Base-by-base conservation (phyloP, 2,113 vertebrate species). In the Kobus ellipsiprymnus region DNA sequence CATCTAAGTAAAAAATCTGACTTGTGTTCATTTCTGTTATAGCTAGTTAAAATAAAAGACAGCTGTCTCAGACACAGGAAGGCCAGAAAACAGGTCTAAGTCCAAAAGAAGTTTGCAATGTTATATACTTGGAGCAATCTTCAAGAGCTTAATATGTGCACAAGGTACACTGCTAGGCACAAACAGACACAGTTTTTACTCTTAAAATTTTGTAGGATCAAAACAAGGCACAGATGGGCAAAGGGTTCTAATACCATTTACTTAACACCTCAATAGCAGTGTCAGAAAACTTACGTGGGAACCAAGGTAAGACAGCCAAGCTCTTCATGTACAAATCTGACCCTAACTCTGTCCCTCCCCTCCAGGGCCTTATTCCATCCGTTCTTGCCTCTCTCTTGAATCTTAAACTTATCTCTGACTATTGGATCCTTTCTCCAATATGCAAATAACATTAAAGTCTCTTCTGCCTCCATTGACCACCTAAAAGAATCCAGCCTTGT, bases 1-100 rank as follows among this genome's bases (percentile, higher is more conserved):
- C 96, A 98, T 97, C 88, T 94, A 82, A 90, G 91, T 97, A 97
- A 90, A 94, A 97, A 95, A 93, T 33, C 15, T 84, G 94, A 95
- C 98, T 60, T 44, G 67, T 33, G 87, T 94, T 17, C 94, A 95
- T 0, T 27, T 57, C 33, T n/a, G 55, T 52, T 64, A 16, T 14
- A 97, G 83, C 81, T 55, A 44, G 82, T 95, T 98, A 94, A 97
- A 96, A 92, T 78, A 67, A 98, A 91, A 96, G 93, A 87, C 55
- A 85, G 92, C 90, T 87, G 57, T 88, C 93, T 54, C 27, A 64
- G 50, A 5, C 3, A 23, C 36, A 92, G 4, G 78, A 55, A 96
- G 67, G 74, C 83, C 80, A 95, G 67, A 71, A 87, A 50, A 83
- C 33, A 91, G 23, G 29, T 8, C 2, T 52, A 48, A 44, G 27